Conservation (phyloP, 2,113 vertebrate species). For the Erythrocercus mccallii region DNA sequence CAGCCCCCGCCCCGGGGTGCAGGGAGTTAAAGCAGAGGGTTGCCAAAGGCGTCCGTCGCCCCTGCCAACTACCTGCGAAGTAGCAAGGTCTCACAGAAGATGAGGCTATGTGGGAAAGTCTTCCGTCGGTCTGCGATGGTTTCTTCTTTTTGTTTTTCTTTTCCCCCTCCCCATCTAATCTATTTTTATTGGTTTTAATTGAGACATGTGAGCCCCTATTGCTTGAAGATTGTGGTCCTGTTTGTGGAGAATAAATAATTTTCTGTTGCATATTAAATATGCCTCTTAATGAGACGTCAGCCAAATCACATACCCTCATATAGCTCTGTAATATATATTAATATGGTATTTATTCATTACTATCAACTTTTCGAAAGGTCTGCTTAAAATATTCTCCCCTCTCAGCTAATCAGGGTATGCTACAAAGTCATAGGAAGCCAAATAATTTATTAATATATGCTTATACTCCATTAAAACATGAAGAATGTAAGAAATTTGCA, state of each 20-base stretch:
- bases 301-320: not conserved
- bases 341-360: not conserved
- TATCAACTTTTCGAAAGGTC: not conserved
- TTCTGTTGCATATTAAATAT: not conserved
- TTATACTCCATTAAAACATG: not conserved
- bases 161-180: rapidly evolving
- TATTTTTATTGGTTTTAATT: not conserved
- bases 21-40: rapidly evolving
- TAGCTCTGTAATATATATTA: not conserved
- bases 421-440: not conserved
- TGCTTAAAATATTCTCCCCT: not conserved
- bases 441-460: not conserved
- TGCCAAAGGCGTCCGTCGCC: not conserved
- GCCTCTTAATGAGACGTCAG: not conserved
- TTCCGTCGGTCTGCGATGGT: not conserved
- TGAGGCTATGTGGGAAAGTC: not conserved
- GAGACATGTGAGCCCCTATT: not conserved
- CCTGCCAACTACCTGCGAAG: not conserved
- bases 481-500: not conserved
- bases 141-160: not conserved
- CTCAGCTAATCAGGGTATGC: not conserved
- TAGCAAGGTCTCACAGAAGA: not conserved
- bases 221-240: not conserved
- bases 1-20: not conserved
- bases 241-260: not conserved